phyloP scores from a whole-genome alignment of 2,797 vertebrate genomes.

The Macropus fuliginosus region DNA sequence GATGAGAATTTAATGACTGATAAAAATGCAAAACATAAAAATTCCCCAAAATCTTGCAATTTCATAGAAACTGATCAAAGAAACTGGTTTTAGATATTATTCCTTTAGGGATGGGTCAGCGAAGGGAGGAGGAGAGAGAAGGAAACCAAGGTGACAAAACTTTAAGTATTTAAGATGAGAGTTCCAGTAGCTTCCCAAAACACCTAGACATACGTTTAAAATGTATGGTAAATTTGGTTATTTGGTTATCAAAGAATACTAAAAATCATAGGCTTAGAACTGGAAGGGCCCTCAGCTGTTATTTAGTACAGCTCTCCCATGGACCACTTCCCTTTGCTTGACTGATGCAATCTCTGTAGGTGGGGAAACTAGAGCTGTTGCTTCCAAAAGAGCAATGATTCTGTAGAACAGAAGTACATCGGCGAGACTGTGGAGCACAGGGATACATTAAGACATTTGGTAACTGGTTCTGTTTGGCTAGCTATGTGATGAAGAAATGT shows the following conservation, averaged over 20 bases:
- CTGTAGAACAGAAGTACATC: not conserved
- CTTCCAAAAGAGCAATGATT: not conserved
- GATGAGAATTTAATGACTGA: not conserved
- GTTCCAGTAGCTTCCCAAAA: constrained; percentile 2
- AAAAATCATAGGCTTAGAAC: not conserved
- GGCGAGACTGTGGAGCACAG: not conserved
- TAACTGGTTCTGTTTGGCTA: not conserved
- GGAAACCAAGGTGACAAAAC: not conserved
- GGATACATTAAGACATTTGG: not conserved
- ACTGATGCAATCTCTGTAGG: not conserved
- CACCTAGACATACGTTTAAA: not conserved
- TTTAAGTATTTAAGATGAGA: constrained; percentile 18
- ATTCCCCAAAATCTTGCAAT: constrained; percentile 26
- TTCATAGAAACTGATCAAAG: not conserved
- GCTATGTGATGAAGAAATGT: not conserved
- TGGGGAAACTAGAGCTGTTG: not conserved
- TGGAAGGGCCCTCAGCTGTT: not conserved
- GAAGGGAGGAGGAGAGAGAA: not conserved
- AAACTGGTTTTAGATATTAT: not conserved
- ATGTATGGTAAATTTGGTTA: not conserved
- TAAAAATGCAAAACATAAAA: constrained; percentile 3
- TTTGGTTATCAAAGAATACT: not conserved
- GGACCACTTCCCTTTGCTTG: not conserved
- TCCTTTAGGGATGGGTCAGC: not conserved
- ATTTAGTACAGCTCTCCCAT: not conserved